These are phyloP conservation scores for Caenorhabditis virilis DNA, from an alignment of 2,888 invertebrate genomes.

Conservation along the genomic window DNA sequence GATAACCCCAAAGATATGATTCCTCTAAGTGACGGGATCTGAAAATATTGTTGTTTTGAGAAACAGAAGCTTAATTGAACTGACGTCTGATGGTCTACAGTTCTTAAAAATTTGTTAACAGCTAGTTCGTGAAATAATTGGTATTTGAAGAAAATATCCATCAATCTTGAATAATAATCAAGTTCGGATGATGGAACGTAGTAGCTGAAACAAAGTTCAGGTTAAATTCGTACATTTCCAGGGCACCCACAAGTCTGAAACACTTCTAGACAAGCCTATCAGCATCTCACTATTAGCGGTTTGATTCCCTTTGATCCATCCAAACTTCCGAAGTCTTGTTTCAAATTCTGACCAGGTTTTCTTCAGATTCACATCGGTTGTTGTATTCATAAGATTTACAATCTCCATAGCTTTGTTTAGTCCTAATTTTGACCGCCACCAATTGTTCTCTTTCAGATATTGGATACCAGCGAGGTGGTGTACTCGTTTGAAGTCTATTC, in stretches of 20 bases:
- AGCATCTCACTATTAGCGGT: conserved; percentile 6
- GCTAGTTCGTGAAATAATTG: conserved; percentile 21
- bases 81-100: conserved; percentile 21
- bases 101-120: conserved; percentile 14
- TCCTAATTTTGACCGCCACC: background rate
- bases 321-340: conserved; percentile 4
- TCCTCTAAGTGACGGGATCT: conserved; percentile 1
- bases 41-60: too few relatives aligned
- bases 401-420: background rate
- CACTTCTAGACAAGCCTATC: conserved; percentile 4
- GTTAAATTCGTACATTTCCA: background rate
- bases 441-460: background rate
- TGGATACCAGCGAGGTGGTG: conserved; percentile 2
- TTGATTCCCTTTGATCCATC: conserved; percentile 5
- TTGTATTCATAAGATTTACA: background rate
- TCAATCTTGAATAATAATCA: conserved; percentile 11
- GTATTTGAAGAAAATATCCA: conserved; percentile 19
- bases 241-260: conserved; percentile 19
- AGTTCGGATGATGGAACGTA: conserved; percentile 1
- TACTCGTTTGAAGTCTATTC: conserved; percentile 17
- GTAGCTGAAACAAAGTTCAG: background rate
- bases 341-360: conserved; percentile 9
- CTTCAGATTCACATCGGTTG: background rate
- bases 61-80: too few relatives aligned
- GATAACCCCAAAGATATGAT: conserved; percentile 10